Conservation (phyloP, 2,113 vertebrate species). For the Brachionichthys hirsutus region DNA sequence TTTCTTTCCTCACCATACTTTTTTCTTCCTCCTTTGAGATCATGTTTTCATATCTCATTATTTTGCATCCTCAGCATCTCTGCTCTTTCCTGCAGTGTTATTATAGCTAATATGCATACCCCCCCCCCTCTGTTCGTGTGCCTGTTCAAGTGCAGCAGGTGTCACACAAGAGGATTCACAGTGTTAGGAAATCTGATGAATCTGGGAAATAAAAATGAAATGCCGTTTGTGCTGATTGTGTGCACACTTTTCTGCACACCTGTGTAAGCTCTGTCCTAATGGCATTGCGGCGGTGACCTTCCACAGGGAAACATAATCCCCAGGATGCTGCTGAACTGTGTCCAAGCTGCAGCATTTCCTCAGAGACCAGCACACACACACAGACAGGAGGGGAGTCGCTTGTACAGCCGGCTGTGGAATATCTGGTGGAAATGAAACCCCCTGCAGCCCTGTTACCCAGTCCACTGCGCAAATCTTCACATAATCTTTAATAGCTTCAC, state of each 20-base stretch:
- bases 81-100: too few species aligned
- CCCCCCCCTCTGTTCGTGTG: too few species aligned
- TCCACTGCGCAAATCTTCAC: conserved; percentile 48
- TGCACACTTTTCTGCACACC: conserved; percentile 8
- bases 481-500: conserved; percentile 60
- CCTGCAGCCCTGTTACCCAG: conserved; percentile 30
- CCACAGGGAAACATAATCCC: conserved; percentile 64
- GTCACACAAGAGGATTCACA: too few species aligned
- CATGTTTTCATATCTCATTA: too few species aligned
- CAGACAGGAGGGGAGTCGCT: conserved; percentile 16
- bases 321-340: conserved; percentile 53
- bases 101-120: too few species aligned
- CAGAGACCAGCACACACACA: conserved; percentile 8
- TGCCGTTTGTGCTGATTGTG: not conserved
- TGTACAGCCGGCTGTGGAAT: conserved; percentile 31
- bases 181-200: too few species aligned
- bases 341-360: conserved; percentile 31
- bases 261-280: conserved; percentile 46
- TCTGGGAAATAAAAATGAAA: too few species aligned
- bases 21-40: too few species aligned
- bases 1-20: too few species aligned
- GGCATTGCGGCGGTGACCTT: conserved; percentile 60
- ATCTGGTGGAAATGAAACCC: conserved; percentile 40
- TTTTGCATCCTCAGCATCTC: too few species aligned
- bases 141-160: too few species aligned